Percentiles rank a stretch among this genome's conserved stretches.
These are phyloP conservation scores for Acestrorhynchus altus DNA, from an alignment of 2,797 vertebrate species.

Conservation along the genomic window DNA sequence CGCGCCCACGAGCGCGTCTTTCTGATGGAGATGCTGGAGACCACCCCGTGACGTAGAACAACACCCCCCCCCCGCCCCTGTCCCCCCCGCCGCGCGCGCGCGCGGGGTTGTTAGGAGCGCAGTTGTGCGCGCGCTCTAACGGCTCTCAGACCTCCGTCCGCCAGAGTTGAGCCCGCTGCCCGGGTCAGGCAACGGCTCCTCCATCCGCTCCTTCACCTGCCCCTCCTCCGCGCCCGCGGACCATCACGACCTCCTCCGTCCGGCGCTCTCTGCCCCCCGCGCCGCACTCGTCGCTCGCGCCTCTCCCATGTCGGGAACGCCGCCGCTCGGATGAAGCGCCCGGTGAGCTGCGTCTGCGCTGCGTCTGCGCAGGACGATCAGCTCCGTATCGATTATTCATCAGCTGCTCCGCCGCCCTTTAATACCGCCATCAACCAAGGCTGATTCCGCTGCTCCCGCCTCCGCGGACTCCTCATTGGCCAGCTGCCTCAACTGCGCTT, in stretches of 20 bases:
- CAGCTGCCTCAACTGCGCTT: slow-evolving; percentile 57
- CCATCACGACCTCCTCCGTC: slow-evolving; percentile 59
- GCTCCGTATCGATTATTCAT: slow-evolving; percentile 57
- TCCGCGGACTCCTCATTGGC: slow-evolving; percentile 67
- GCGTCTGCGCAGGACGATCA: slow-evolving; percentile 1
- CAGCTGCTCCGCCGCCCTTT: slow-evolving; percentile 63
- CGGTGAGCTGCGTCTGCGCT: slow-evolving; percentile 11
- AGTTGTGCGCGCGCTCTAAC: too few relatives aligned
- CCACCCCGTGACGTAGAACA: too few relatives aligned
- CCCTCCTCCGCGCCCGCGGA: slow-evolving; percentile 50
- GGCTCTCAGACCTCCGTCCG: too few relatives aligned
- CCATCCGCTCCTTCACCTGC: slow-evolving; percentile 49
- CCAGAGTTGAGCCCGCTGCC: slow-evolving; percentile 31
- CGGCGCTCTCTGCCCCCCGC: background rate
- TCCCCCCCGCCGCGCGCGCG: too few relatives aligned
- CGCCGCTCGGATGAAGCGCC: too few relatives aligned
- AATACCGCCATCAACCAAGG: slow-evolving; percentile 78
- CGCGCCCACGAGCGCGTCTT: too few relatives aligned
- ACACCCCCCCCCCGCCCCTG: too few relatives aligned
- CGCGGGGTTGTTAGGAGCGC: too few relatives aligned
- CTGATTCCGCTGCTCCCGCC: slow-evolving; percentile 73
- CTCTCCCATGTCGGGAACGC: background rate
- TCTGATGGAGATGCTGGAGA: too few relatives aligned
- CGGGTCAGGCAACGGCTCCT: slow-evolving; percentile 46
- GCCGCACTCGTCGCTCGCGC: background rate